Evolutionary conservation across 2,797 vertebrate genomes (phyloP).

Genomic region (Triplophysa yarkandensis): DNA sequence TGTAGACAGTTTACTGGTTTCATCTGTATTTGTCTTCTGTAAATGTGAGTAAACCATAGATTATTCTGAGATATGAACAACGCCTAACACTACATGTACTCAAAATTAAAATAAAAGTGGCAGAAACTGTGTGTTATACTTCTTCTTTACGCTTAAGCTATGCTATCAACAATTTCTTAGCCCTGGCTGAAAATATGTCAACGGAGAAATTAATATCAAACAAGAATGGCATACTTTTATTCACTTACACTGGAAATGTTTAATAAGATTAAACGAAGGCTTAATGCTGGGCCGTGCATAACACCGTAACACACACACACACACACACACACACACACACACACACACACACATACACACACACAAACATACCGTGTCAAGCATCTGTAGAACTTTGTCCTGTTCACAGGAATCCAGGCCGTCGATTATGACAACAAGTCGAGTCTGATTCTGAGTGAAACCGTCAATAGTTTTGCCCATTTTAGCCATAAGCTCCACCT

Average conservation of each 20-base stretch:
- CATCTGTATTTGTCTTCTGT: too few species aligned
- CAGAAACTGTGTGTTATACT: too few species aligned
- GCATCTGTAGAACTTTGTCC: constrained; percentile 97
- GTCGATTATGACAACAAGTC: constrained; percentile 96
- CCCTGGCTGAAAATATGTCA: too few species aligned
- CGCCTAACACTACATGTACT: too few species aligned
- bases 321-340: too few species aligned
- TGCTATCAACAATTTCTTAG: constrained; percentile 10
- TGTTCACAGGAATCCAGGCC: constrained; percentile 97
- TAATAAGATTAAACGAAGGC: not conserved
- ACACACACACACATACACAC: too few species aligned
- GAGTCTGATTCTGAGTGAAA: constrained; percentile 98
- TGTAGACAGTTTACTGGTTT: too few species aligned
- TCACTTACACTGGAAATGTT: constrained; percentile 6
- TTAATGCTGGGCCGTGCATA: not conserved
- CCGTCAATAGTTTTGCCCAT: constrained; percentile 98
- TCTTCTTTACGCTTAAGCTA: too few species aligned
- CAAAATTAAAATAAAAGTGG: too few species aligned
- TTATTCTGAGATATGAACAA: too few species aligned
- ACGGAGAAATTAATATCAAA: constrained; percentile 7
- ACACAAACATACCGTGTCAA: constrained; percentile 96
- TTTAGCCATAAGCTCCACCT: constrained; percentile 97
- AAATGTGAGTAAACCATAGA: too few species aligned
- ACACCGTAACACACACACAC: constrained; percentile 15
- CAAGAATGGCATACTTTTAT: constrained; percentile 8